Evolutionary conservation across 2,113 vertebrate species (phyloP).

Genomic region (Xenopus tropicalis): DNA sequence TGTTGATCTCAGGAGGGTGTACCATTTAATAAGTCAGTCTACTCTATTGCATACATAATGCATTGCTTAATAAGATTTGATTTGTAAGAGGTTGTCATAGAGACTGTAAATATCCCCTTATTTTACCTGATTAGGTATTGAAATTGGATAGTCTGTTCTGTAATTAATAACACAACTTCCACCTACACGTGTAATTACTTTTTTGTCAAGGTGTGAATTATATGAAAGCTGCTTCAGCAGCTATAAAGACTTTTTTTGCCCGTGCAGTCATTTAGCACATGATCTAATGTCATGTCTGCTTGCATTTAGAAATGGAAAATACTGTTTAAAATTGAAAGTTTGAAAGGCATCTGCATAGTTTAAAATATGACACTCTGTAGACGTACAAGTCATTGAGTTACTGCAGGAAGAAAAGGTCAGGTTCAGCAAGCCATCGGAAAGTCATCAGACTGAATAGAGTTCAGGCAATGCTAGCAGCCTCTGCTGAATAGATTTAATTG

Average conservation of each 20-base stretch:
- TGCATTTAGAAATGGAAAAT: constrained; percentile 3
- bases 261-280: neutral
- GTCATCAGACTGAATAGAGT: constrained; percentile 18
- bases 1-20: too few species aligned
- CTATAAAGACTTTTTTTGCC: neutral
- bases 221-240: neutral
- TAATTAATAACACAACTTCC: constrained; percentile 14
- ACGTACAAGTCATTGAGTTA: constrained; percentile 8
- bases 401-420: constrained; percentile 13
- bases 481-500: neutral
- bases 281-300: neutral
- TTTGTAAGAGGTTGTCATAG: constrained; percentile 1
- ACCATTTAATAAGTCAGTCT: constrained; percentile 4
- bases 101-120: constrained; percentile 13
- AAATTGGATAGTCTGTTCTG: constrained; percentile 17
- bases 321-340: neutral
- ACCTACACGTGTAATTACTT: constrained; percentile 11
- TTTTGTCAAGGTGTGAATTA: constrained; percentile 4
- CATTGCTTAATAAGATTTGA: neutral
- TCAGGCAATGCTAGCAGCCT: neutral
- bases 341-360: neutral
- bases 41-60: too few species aligned
- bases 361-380: constrained; percentile 3
- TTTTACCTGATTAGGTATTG: constrained; percentile 1
- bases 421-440: constrained; percentile 12